These are phyloP conservation scores for Drosophila putrida DNA, from an alignment of 2,888 invertebrate genomes.

Conservation along the genomic window DNA sequence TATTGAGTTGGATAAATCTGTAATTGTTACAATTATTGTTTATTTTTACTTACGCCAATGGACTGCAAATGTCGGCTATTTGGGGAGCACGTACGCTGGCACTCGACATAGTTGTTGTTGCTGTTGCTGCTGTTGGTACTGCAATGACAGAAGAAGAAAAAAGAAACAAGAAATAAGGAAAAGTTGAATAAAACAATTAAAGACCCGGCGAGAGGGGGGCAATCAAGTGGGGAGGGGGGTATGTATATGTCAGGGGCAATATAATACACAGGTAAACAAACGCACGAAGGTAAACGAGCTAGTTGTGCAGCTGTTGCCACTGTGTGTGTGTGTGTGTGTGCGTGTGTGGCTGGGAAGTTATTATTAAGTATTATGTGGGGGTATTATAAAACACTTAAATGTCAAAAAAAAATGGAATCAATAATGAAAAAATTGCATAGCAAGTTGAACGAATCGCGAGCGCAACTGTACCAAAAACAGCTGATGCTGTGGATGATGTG, in stretches of 20 bases:
- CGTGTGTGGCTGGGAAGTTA: constrained; percentile 32
- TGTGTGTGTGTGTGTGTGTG: constrained; percentile 8
- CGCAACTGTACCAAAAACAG: constrained; percentile 64
- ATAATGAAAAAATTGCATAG: constrained; percentile 32
- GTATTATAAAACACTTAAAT: constrained; percentile 62
- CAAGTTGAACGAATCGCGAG: constrained; percentile 19
- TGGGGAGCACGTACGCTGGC: constrained; percentile 87
- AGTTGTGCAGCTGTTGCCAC: constrained; percentile 58
- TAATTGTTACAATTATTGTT: constrained; percentile 1
- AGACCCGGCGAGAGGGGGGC: background rate
- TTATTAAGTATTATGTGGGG: constrained; percentile 34
- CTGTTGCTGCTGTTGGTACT: constrained; percentile 84
- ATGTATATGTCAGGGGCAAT: constrained; percentile 55
- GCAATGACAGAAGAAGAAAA: constrained; percentile 68
- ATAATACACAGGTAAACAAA: constrained; percentile 46
- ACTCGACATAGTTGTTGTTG: constrained; percentile 86
- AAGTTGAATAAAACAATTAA: constrained; percentile 46
- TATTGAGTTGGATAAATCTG: constrained; percentile 4
- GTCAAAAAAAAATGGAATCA: constrained; percentile 40
- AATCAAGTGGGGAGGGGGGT: constrained; percentile 9
- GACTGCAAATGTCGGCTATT: constrained; percentile 85
- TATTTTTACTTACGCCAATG: constrained; percentile 83
- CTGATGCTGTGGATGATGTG: constrained; percentile 21
- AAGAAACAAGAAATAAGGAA: constrained; percentile 55
- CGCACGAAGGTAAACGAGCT: constrained; percentile 74